Evolutionary conservation across 1,140 invertebrate species (phyloP).

Genomic region (Danaus melanippus): DNA sequence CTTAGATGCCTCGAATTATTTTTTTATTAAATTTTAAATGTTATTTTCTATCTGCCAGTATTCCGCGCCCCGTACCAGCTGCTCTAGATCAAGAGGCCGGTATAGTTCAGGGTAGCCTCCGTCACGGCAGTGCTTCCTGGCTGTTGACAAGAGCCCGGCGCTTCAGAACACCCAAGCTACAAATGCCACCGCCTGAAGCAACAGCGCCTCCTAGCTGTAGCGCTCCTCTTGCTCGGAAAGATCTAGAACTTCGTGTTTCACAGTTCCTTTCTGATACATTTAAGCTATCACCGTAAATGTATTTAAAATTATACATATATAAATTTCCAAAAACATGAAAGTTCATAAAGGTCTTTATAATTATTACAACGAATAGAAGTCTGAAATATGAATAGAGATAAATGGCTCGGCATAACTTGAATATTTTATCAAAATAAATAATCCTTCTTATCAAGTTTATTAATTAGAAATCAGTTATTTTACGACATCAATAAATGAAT

Average conservation of each 20-base stretch:
- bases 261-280: slow-evolving; percentile 41
- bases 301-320: background rate
- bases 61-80: slow-evolving; percentile 31
- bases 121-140: slow-evolving; percentile 44
- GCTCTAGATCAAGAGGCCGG: slow-evolving; percentile 37
- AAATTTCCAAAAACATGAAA: background rate
- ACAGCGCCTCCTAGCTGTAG: slow-evolving; percentile 34
- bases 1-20: background rate
- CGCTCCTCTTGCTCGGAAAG: slow-evolving; percentile 40
- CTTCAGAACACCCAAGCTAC: slow-evolving; percentile 41
- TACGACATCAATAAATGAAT: too few species aligned
- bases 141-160: slow-evolving; percentile 51
- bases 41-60: slow-evolving; percentile 26
- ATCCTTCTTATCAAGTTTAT: too few species aligned
- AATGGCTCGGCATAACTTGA: too few species aligned
- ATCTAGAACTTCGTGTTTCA: slow-evolving; percentile 44
- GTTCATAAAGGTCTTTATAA: too few species aligned
- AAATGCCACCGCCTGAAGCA: slow-evolving; percentile 36
- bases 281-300: slow-evolving; percentile 1
- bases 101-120: slow-evolving; percentile 26
- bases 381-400: too few species aligned
- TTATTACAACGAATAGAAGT: too few species aligned
- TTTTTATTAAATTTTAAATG: background rate
- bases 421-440: too few species aligned
- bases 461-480: too few species aligned